phyloP scores from a whole-genome alignment of 2,888 invertebrate species.

The Tiliacea citrago region DNA sequence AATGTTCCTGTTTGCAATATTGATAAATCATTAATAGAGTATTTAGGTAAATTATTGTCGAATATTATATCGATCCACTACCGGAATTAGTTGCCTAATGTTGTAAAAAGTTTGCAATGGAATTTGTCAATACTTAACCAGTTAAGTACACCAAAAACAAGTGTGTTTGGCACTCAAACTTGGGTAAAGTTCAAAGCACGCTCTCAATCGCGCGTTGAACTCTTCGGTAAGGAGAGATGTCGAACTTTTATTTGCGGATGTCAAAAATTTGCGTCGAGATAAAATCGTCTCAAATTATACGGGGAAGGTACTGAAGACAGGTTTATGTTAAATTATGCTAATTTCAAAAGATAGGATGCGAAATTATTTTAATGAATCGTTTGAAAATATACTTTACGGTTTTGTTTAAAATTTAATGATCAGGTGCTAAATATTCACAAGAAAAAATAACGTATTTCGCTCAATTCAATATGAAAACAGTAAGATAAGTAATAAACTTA shows the following conservation, averaged over 20 bases:
- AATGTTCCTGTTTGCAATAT: not conserved
- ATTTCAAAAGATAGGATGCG: slow-evolving; percentile 16
- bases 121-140: not conserved
- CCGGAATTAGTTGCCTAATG: not conserved
- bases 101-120: not conserved
- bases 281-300: slow-evolving; percentile 30
- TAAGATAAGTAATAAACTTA: not conserved
- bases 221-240: slow-evolving; percentile 70
- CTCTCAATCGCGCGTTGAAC: slow-evolving; percentile 78
- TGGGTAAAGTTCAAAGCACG: slow-evolving; percentile 30
- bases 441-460: not conserved
- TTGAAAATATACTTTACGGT: slow-evolving; percentile 6
- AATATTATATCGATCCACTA: not conserved
- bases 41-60: not conserved
- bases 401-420: slow-evolving; percentile 9
- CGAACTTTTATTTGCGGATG: slow-evolving; percentile 20
- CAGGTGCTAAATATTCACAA: not conserved
- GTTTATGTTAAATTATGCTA: slow-evolving; percentile 48
- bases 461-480: slow-evolving; percentile 15
- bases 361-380: slow-evolving; percentile 15
- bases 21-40: not conserved
- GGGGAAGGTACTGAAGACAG: slow-evolving; percentile 27
- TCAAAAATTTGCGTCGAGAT: slow-evolving; percentile 34
- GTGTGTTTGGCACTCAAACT: slow-evolving; percentile 18
- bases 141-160: not conserved